Evolutionary conservation across 2,113 vertebrate species (phyloP).

Genomic region (Mus pahari): DNA sequence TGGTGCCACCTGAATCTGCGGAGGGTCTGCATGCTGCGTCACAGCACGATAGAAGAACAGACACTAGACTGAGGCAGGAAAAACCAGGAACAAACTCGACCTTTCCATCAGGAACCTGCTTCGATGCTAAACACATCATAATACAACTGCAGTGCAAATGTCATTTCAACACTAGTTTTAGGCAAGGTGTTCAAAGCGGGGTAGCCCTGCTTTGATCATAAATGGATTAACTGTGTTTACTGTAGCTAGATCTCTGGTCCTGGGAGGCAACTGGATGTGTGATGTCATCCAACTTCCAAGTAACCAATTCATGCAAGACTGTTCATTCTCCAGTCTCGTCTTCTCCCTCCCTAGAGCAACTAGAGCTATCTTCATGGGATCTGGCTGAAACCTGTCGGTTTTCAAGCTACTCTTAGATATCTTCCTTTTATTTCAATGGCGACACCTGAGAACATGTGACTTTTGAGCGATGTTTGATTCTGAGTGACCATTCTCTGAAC

Average conservation of each 20-base stretch:
- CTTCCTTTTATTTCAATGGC: slow-evolving; percentile 60
- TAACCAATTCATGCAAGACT: slow-evolving; percentile 13
- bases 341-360: neutral
- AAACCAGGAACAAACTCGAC: neutral
- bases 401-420: slow-evolving; percentile 66
- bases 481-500: slow-evolving; percentile 2
- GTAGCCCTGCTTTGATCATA: neutral
- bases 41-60: neutral
- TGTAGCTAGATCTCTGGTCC: neutral
- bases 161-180: neutral
- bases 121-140: neutral
- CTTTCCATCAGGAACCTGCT: too few relatives aligned
- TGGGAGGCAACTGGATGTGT: slow-evolving; percentile 38
- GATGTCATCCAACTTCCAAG: slow-evolving; percentile 48
- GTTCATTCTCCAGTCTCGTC: neutral
- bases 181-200: neutral
- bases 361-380: neutral
- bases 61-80: neutral
- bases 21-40: neutral
- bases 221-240: slow-evolving; percentile 42
- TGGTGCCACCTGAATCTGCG: neutral
- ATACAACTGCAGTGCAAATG: neutral
- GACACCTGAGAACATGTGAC: slow-evolving; percentile 66
- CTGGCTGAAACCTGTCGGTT: neutral
- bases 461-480: slow-evolving; percentile 51